Percentiles rank a stretch among this genome's conserved stretches.
Conservation (phyloP, 1,140 invertebrate species). For the Thereuonema tuberculata region DNA sequence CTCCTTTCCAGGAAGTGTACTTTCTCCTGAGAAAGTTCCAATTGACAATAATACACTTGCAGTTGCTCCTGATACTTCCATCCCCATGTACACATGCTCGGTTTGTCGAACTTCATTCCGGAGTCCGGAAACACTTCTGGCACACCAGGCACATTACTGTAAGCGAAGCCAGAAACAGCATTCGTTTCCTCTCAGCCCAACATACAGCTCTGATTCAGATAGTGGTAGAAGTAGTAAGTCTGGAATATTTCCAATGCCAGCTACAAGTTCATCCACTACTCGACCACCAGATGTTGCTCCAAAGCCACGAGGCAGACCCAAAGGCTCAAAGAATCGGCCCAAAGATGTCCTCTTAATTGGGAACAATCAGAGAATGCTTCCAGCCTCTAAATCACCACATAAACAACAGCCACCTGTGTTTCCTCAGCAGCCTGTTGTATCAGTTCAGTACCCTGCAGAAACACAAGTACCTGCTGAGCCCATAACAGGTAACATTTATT, state of each 20-base stretch:
- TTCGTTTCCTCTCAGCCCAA: slow-evolving; percentile 11
- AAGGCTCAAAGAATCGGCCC: slow-evolving; percentile 25
- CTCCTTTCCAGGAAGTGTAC: too few species aligned
- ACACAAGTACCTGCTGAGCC: too few species aligned
- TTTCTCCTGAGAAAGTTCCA: background rate
- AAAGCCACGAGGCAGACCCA: slow-evolving; percentile 23
- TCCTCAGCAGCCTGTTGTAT: too few species aligned
- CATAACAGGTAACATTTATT: too few species aligned
- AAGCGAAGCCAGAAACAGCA: slow-evolving; percentile 3
- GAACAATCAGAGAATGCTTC: background rate
- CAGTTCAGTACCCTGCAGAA: too few species aligned
- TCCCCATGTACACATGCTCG: slow-evolving; percentile 13
- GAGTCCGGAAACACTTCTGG: slow-evolving; percentile 50
- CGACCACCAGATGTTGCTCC: slow-evolving; percentile 6
- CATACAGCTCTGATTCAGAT: too few species aligned
- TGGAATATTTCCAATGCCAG: background rate
- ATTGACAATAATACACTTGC: background rate
- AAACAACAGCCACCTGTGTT: background rate
- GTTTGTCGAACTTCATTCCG: slow-evolving; percentile 48
- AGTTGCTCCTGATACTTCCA: background rate
- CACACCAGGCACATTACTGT: slow-evolving; percentile 53
- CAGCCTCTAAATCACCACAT: background rate
- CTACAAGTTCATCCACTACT: slow-evolving; percentile 4
- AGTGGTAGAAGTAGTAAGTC: too few species aligned
- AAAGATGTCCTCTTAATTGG: slow-evolving; percentile 9